Conservation (phyloP, 2,113 vertebrate species). For the Tetraodon nigroviridis region DNA sequence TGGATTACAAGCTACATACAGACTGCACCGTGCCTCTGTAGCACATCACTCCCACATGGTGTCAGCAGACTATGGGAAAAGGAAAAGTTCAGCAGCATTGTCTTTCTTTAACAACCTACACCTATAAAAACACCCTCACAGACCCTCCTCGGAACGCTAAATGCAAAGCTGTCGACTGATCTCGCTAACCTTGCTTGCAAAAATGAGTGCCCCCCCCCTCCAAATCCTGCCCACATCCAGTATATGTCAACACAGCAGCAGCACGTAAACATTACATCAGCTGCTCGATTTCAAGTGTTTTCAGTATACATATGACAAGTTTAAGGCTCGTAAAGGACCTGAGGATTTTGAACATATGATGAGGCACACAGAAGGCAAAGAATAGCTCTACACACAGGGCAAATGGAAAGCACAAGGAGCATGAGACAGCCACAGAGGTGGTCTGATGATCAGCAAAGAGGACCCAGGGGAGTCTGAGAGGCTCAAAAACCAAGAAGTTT, state of each 20-base stretch:
- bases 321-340: slow-evolving; percentile 82
- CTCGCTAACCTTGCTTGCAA: slow-evolving; percentile 23
- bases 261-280: slow-evolving; percentile 57
- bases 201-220: slow-evolving; percentile 15
- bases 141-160: slow-evolving; percentile 64
- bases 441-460: slow-evolving; percentile 31
- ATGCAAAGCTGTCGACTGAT: slow-evolving; percentile 29
- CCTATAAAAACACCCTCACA: slow-evolving; percentile 57
- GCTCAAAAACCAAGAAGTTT: slow-evolving; percentile 9
- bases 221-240: slow-evolving; percentile 24
- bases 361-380: slow-evolving; percentile 81
- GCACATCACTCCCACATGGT: slow-evolving; percentile 63
- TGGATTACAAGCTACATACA: slow-evolving; percentile 72
- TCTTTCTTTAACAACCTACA: slow-evolving; percentile 62
- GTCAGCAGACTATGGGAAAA: slow-evolving; percentile 65
- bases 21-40: slow-evolving; percentile 51
- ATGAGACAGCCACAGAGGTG: slow-evolving; percentile 38
- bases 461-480: slow-evolving; percentile 12
- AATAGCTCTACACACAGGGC: slow-evolving; percentile 67
- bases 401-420: slow-evolving; percentile 56
- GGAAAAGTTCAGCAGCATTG: slow-evolving; percentile 69
- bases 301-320: slow-evolving; percentile 70
- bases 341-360: slow-evolving; percentile 79
- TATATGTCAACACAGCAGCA: slow-evolving; percentile 53
- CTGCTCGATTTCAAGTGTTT: slow-evolving; percentile 51